Evolutionary conservation across 2,888 invertebrate species (phyloP).

Genomic region (Spodoptera exigua): DNA sequence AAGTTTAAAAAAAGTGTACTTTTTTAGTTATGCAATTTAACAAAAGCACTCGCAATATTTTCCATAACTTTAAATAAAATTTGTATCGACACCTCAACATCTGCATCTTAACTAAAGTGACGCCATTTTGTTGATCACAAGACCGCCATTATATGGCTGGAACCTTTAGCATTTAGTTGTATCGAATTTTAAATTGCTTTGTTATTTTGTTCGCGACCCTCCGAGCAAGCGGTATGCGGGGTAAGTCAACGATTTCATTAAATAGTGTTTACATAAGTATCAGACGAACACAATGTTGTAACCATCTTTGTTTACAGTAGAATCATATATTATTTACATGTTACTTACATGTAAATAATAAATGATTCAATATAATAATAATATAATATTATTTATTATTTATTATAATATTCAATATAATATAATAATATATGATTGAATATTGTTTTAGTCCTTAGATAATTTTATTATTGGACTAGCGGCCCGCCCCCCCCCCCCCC

Average conservation of each 20-base stretch:
- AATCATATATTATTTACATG: not conserved
- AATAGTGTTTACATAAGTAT: slow-evolving; percentile 43
- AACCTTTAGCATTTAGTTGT: slow-evolving; percentile 36
- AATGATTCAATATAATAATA: no score
- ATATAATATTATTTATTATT: no score
- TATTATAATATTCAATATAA: no score
- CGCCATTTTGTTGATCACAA: not conserved
- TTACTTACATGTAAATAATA: no score
- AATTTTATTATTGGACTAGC: no score
- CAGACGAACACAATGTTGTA: slow-evolving; percentile 22
- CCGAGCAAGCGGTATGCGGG: not conserved
- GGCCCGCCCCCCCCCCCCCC: no score
- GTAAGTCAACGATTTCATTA: slow-evolving; percentile 47
- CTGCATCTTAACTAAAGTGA: not conserved
- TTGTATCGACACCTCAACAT: not conserved
- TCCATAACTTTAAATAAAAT: not conserved
- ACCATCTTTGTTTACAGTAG: slow-evolving; percentile 8
- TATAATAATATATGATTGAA: no score
- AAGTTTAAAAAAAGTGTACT: no score
- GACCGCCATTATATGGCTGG: not conserved
- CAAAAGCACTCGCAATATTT: no score
- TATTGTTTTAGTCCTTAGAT: no score
- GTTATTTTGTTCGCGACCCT: slow-evolving; percentile 51
- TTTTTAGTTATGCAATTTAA: no score
- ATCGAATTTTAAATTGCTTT: slow-evolving; percentile 63